These are phyloP conservation scores for Cheilosia urbana DNA, from an alignment of 2,888 invertebrate genomes.

Conservation along the genomic window DNA sequence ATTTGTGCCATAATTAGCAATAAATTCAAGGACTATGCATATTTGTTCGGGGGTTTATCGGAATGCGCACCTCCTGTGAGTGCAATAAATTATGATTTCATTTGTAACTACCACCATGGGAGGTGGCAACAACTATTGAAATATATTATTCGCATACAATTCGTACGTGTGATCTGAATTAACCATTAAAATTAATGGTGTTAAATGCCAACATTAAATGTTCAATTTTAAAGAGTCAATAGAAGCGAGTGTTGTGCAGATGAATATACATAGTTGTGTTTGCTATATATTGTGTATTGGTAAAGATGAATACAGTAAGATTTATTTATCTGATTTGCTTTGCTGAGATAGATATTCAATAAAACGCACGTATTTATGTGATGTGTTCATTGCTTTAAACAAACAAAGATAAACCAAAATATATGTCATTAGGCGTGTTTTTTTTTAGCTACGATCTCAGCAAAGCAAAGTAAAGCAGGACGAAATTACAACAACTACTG, in stretches of 20 bases:
- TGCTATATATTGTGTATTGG: too few species aligned
- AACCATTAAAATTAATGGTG: constrained; percentile 42
- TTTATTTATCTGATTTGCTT: too few species aligned
- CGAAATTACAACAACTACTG: too few species aligned
- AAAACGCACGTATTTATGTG: too few species aligned
- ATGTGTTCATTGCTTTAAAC: too few species aligned
- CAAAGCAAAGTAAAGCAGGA: too few species aligned
- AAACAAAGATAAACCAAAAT: too few species aligned
- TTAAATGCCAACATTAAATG: constrained; percentile 21
- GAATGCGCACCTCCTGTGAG: constrained; percentile 28
- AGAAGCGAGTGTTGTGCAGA: neutral
- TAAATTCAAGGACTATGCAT: constrained; percentile 25
- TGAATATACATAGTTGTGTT: too few species aligned
- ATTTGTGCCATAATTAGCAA: constrained; percentile 41
- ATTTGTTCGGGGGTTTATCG: constrained; percentile 47
- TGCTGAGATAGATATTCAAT: too few species aligned
- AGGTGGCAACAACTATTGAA: constrained; percentile 13
- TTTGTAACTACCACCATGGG: constrained; percentile 37
- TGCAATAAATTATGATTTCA: constrained; percentile 36
- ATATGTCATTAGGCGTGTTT: too few species aligned
- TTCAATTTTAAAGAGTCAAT: constrained; percentile 11
- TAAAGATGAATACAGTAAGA: too few species aligned
- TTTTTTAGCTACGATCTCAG: too few species aligned
- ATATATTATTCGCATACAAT: neutral
- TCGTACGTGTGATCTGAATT: constrained; percentile 27